phyloP scores from a whole-genome alignment of 1,140 invertebrate species.

The Solenopsis invicta region DNA sequence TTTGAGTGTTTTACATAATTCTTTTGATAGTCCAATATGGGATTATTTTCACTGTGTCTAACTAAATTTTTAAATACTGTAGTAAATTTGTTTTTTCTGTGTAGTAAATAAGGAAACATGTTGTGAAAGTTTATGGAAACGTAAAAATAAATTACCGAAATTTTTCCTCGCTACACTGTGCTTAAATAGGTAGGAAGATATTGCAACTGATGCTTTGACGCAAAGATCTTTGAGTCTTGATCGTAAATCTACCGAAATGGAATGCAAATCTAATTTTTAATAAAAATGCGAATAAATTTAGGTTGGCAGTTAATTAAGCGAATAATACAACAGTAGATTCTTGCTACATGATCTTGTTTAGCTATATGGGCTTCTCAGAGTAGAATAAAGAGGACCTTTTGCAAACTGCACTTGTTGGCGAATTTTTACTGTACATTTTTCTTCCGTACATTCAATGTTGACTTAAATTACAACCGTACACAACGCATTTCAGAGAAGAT shows the following conservation, averaged over 20 bases:
- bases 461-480: constrained; percentile 48
- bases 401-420: constrained; percentile 27
- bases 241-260: constrained; percentile 15
- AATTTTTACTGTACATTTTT: constrained; percentile 35
- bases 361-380: not conserved
- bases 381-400: not conserved
- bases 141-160: not conserved
- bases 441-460: constrained; percentile 30
- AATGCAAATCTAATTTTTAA: constrained; percentile 62
- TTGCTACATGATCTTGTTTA: not conserved
- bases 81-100: too few species aligned
- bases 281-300: constrained; percentile 35
- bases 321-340: constrained; percentile 15
- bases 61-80: too few species aligned
- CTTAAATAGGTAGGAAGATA: not conserved
- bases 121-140: not conserved
- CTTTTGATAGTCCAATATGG: too few species aligned
- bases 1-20: too few species aligned
- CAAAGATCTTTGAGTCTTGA: constrained; percentile 17
- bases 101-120: not conserved
- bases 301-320: constrained; percentile 57
- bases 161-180: not conserved
- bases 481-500: not conserved
- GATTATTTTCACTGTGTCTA: too few species aligned
- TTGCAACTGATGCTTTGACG: not conserved